phyloP scores from a whole-genome alignment of 1,140 invertebrate species.

The Anoplolepis gracilipes region DNA sequence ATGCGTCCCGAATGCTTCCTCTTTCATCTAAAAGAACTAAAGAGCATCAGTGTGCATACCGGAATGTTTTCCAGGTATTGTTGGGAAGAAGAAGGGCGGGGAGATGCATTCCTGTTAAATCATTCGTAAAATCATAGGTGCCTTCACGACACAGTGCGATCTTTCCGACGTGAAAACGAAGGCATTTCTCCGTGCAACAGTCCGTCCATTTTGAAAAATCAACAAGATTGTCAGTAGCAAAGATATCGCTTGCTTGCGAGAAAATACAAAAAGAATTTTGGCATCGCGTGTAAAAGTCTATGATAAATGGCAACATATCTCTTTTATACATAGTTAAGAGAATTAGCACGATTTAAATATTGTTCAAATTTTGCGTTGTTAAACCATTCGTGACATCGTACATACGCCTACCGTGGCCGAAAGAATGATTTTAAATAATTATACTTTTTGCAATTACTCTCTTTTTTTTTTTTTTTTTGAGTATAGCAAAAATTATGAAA shows the following conservation, averaged over 20 bases:
- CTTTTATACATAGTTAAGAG: background rate
- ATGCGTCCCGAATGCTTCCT: constrained; percentile 30
- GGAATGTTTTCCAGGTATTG: constrained; percentile 60
- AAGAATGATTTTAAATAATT: background rate
- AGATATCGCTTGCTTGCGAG: constrained; percentile 25
- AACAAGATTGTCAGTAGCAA: constrained; percentile 37
- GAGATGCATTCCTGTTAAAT: constrained; percentile 68
- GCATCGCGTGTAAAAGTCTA: background rate
- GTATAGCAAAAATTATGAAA: background rate
- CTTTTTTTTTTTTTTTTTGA: background rate
- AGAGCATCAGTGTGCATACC: constrained; percentile 28
- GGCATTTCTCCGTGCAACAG: constrained; percentile 1
- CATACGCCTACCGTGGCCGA: background rate
- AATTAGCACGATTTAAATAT: constrained; percentile 28
- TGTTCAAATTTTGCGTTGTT: constrained; percentile 37
- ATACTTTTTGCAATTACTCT: background rate
- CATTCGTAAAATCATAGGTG: constrained; percentile 72
- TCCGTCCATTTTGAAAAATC: constrained; percentile 14
- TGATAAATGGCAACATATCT: constrained; percentile 25
- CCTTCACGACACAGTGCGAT: background rate
- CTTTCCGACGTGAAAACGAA: constrained; percentile 16
- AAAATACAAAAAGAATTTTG: background rate
- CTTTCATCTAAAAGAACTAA: constrained; percentile 45
- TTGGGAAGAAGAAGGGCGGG: constrained; percentile 16
- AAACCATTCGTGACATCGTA: constrained; percentile 69